phyloP scores from a whole-genome alignment of 2,113 vertebrate genomes.

The Ochotona princeps region DNA sequence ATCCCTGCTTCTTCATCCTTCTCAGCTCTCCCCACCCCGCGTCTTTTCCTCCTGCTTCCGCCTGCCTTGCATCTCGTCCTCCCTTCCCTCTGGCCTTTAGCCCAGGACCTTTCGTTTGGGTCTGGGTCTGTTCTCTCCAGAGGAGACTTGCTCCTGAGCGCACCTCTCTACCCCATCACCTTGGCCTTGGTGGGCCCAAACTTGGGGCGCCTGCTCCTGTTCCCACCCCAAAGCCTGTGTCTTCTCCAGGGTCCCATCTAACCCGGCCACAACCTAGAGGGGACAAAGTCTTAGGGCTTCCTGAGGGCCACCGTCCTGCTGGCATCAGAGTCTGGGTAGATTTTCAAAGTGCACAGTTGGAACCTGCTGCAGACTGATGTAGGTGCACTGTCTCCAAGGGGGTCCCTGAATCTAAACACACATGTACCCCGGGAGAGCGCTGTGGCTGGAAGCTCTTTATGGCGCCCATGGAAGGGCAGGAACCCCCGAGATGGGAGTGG shows the following conservation, averaged over 20 bases:
- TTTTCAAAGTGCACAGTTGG: rapidly evolving
- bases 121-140: not conserved
- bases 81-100: not conserved
- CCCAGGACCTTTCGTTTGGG: not conserved
- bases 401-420: not conserved
- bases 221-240: not conserved
- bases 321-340: rapidly evolving
- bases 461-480: not conserved
- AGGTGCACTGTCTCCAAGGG: not conserved
- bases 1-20: not conserved
- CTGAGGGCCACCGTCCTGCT: too few relatives aligned
- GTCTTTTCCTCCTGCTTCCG: too few relatives aligned
- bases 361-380: not conserved
- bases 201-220: not conserved
- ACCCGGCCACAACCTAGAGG: not conserved
- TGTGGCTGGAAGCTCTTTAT: not conserved
- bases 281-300: not conserved
- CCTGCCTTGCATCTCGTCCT: rapidly evolving
- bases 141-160: not conserved
- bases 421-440: not conserved
- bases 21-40: too few relatives aligned
- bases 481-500: not conserved
- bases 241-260: not conserved
- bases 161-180: not conserved
- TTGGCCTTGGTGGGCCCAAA: not conserved